Evolutionary conservation across 2,113 vertebrate species (phyloP).

Genomic region (Falco punctatus): DNA sequence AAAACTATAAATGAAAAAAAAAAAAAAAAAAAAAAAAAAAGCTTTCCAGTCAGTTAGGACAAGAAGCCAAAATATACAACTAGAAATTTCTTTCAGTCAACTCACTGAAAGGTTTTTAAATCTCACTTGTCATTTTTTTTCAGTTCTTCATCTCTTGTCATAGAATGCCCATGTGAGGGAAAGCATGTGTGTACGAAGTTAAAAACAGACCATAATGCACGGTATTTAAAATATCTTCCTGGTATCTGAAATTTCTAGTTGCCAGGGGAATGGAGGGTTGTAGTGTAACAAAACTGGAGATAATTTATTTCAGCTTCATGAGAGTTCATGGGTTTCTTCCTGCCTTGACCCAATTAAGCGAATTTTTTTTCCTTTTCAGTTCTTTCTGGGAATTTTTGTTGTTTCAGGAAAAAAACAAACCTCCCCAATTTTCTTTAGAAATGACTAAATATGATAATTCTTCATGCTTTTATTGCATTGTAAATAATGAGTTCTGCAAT

Average conservation of each 20-base stretch:
- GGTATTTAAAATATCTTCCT: conserved; percentile 68
- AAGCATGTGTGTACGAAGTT: conserved; percentile 55
- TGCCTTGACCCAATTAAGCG: conserved; percentile 47
- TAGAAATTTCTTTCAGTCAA: conserved; percentile 45
- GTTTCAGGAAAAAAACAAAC: background rate
- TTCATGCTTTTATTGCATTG: conserved; percentile 29
- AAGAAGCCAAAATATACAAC: conserved; percentile 17
- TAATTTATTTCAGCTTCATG: conserved; percentile 59
- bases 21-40: background rate
- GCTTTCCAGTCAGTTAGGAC: background rate
- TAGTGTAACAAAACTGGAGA: conserved; percentile 42
- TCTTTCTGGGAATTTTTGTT: conserved; percentile 17
- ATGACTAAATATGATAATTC: background rate
- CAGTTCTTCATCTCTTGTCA: conserved; percentile 38
- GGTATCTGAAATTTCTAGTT: conserved; percentile 70
- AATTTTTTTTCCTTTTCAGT: conserved; percentile 34
- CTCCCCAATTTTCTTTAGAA: background rate
- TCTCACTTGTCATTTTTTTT: conserved; percentile 45
- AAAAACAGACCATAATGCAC: conserved; percentile 57
- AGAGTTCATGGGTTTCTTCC: conserved; percentile 51
- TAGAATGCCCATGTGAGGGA: conserved; percentile 47
- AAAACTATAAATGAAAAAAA: background rate
- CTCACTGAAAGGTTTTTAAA: conserved; percentile 44
- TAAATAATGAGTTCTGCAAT: background rate
- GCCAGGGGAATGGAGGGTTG: conserved; percentile 56